These are phyloP conservation scores for Sebastes iracundus DNA, from an alignment of 2,797 vertebrate species.

Conservation along the genomic window DNA sequence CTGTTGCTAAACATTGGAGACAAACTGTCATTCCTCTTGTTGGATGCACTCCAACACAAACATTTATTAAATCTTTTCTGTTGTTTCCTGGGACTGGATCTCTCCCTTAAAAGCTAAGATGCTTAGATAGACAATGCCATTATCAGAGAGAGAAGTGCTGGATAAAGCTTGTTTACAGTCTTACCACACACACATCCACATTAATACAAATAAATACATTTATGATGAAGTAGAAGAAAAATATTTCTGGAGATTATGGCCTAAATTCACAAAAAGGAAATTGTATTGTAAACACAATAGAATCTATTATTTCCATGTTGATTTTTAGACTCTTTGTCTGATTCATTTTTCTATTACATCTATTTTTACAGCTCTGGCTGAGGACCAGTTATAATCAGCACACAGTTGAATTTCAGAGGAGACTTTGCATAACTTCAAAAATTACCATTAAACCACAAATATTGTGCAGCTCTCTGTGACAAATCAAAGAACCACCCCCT, in stretches of 20 bases:
- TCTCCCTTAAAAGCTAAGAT: not conserved
- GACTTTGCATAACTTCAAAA: not conserved
- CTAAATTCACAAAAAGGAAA: too few species aligned
- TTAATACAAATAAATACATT: too few species aligned
- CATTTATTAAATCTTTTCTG: conserved; percentile 24
- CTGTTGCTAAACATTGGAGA: conserved; percentile 13
- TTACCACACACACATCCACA: too few species aligned
- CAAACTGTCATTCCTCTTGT: not conserved
- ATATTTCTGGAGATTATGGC: too few species aligned
- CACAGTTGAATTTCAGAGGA: not conserved
- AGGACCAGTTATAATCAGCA: not conserved
- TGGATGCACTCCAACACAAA: conserved; percentile 35
- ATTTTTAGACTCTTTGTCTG: too few species aligned
- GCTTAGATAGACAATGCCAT: not conserved
- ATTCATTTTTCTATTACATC: not conserved
- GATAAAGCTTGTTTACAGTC: too few species aligned
- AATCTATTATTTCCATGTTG: too few species aligned
- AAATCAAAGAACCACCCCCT: not conserved
- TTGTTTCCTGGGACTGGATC: not conserved
- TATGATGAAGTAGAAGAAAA: too few species aligned
- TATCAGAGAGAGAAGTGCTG: not conserved
- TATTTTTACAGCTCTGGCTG: not conserved
- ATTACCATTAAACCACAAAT: not conserved
- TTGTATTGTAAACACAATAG: rapidly evolving
- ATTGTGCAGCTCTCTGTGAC: not conserved